Conservation (phyloP, 2,113 vertebrate species). For the Origma solitaria region DNA sequence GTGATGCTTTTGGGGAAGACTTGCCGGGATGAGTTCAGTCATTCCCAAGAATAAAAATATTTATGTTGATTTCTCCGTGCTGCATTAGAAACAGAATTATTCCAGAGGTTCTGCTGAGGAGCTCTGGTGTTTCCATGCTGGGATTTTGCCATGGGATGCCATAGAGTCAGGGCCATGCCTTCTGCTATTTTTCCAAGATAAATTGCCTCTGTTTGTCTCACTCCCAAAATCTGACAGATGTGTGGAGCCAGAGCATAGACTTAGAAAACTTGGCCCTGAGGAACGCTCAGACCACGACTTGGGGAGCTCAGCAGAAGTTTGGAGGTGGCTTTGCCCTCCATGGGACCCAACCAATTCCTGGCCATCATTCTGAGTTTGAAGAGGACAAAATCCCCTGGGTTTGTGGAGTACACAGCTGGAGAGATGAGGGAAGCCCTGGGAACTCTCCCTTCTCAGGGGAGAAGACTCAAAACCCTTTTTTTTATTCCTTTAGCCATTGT, state of each 20-base stretch:
- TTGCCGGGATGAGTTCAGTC: neutral
- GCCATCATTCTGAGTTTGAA: neutral
- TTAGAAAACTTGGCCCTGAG: neutral
- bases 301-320: neutral
- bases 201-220: neutral
- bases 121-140: neutral
- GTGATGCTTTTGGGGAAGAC: neutral
- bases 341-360: neutral
- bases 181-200: neutral
- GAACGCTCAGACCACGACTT: neutral
- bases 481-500: neutral
- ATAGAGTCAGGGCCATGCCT: neutral
- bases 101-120: neutral
- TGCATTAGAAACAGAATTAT: neutral
- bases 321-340: neutral
- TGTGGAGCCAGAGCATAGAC: neutral
- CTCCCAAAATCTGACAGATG: neutral
- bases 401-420: no score
- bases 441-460: no score
- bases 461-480: neutral
- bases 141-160: neutral
- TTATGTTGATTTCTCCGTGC: neutral
- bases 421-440: no score
- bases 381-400: neutral
- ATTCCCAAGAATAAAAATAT: neutral